phyloP scores from a whole-genome alignment of 2,797 vertebrate genomes.

The Crypturellus tataupa region DNA sequence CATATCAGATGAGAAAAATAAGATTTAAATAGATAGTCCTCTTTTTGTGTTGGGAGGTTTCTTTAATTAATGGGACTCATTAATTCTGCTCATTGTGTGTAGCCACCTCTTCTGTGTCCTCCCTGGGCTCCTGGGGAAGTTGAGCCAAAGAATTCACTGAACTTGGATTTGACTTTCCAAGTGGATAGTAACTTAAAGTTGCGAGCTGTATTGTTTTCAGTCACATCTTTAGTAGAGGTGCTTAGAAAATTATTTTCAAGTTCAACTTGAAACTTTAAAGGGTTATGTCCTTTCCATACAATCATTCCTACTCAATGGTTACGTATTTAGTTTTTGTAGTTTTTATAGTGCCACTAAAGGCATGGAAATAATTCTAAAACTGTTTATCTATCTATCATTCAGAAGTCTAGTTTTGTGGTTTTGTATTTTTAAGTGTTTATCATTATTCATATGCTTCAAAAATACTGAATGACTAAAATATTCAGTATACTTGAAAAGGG shows the following conservation, averaged over 20 bases:
- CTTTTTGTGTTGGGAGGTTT: not conserved
- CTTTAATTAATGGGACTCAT: not conserved
- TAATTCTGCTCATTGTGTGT: not conserved
- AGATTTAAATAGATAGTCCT: not conserved
- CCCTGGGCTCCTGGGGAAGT: not conserved
- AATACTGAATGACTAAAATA: not conserved
- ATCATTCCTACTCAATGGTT: fast-evolving
- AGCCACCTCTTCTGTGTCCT: not conserved
- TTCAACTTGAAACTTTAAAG: not conserved
- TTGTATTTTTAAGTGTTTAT: not conserved
- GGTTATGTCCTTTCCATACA: not conserved
- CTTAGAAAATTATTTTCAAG: not conserved
- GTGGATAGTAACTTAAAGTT: not conserved
- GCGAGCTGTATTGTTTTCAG: not conserved
- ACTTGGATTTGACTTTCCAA: not conserved
- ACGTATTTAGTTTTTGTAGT: not conserved
- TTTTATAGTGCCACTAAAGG: not conserved
- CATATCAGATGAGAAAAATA: not conserved
- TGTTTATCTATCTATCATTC: not conserved
- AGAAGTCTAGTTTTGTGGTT: not conserved
- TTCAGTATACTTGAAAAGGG: not conserved
- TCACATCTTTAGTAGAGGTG: not conserved
- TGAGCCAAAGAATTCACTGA: not conserved
- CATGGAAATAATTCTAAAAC: not conserved
- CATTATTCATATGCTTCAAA: not conserved